These are phyloP conservation scores for Actinia equina DNA, from an alignment of 64 coral and sea anemone species.

Conservation along the genomic window DNA sequence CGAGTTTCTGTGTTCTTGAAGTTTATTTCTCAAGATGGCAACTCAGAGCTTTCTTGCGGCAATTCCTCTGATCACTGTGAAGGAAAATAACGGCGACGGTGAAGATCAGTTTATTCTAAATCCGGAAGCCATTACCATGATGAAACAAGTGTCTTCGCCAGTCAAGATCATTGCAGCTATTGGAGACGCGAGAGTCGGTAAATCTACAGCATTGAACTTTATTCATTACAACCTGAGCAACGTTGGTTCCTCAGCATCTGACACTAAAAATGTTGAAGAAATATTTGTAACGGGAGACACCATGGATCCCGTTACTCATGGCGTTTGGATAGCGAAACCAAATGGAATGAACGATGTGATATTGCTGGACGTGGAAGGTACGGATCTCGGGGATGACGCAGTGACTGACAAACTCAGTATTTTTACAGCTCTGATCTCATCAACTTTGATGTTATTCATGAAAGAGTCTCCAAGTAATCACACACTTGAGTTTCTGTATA, in stretches of 20 bases:
- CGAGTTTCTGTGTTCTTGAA: too few species aligned
- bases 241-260: not conserved
- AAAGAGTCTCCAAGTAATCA: conserved; percentile 60
- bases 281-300: conserved; percentile 55
- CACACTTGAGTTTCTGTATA: conserved; percentile 68
- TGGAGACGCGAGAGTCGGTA: conserved; percentile 67
- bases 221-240: conserved; percentile 27
- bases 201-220: conserved; percentile 50
- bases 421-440: conserved; percentile 56
- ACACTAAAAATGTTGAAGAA: conserved; percentile 15
- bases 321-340: not conserved
- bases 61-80: not conserved
- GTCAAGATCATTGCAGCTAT: conserved; percentile 43
- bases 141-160: conserved; percentile 35
- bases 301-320: conserved; percentile 3
- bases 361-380: conserved; percentile 77
- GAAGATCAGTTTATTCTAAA: conserved; percentile 27
- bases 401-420: conserved; percentile 61
- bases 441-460: conserved; percentile 50
- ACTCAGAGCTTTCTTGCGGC: too few species aligned
- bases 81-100: not conserved
- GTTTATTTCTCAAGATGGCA: too few species aligned
- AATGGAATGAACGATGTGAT: conserved; percentile 14
- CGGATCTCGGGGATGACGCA: conserved; percentile 47
- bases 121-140: not conserved